phyloP scores from a whole-genome alignment of 2,113 vertebrate species.

The Amazona vittata region DNA sequence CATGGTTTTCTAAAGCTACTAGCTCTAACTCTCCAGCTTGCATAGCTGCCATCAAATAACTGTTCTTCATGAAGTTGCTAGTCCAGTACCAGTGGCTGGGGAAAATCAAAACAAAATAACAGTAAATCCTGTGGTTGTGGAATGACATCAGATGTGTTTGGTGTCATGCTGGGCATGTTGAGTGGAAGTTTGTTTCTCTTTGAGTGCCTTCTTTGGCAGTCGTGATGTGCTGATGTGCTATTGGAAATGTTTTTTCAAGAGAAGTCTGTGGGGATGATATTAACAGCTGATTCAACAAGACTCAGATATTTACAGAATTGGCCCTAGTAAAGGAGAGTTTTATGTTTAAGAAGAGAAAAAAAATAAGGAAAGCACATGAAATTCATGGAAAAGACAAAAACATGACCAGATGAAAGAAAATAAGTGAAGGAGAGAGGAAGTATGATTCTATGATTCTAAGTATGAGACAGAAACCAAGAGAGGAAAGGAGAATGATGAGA shows the following conservation, averaged over 20 bases:
- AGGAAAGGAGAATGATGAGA: not conserved
- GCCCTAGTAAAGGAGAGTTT: not conserved
- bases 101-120: constrained; percentile 24
- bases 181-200: constrained; percentile 28
- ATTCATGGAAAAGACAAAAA: not conserved
- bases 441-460: no score
- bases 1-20: not conserved
- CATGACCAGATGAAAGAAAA: not conserved
- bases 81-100: not conserved
- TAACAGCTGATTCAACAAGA: constrained; percentile 19
- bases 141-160: constrained; percentile 6
- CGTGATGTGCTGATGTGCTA: not conserved
- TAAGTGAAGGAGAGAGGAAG: not conserved
- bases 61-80: not conserved
- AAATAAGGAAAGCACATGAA: not conserved
- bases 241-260: not conserved
- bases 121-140: not conserved
- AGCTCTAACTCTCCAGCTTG: not conserved
- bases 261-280: not conserved
- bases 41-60: not conserved
- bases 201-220: not conserved
- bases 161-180: not conserved
- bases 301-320: not conserved
- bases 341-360: not conserved
- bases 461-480: not conserved